Evolutionary conservation across 2,113 vertebrate species (phyloP), one percentile per base, ranked within the genome.

Genomic region (Pipa parva): DNA sequence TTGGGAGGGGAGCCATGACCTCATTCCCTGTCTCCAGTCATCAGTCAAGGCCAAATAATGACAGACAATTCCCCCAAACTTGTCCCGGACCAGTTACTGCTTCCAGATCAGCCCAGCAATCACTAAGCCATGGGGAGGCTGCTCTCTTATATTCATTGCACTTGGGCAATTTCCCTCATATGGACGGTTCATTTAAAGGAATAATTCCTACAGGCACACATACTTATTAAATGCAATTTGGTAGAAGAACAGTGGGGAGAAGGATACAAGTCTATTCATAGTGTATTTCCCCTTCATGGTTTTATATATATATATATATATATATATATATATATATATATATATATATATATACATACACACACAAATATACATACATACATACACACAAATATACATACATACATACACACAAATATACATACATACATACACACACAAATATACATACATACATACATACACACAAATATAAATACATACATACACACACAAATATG

Each of bases 51-150:
- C 86, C 84, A 87, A 87, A 87, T 83, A 73, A 87, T 90, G 85
- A 85, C 81, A 88, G 87, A 90, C 86, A 85, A 90, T 83, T 81
- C 84, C 78, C 81, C 82, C 85, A 90, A 63, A 86, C 84, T 90
- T 88, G 76, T 81, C 80, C 76, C 78, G 72, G 73, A 33, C 60
- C 75, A 64, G 71, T 71, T 73, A 54, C 63, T 80, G 76, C 71
- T 57, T 60, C 64, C 70, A 71, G 37, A 73, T 76, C 77, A 72
- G 66, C 55, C 85, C 42, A 63, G 76, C 75, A 81, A 79, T 74
- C 80, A 80, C 78, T 79, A 78, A 75, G 76, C 75, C 2, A 36
- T 29, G 61, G 48, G 46, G 48, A 29, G 4, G 24, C 3, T 17
- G 6, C 24, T 15, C 25, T 56, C 26, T 56, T 31, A 31, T 56